phyloP scores from a whole-genome alignment of 2,888 invertebrate species.

The Melipona beecheii region DNA sequence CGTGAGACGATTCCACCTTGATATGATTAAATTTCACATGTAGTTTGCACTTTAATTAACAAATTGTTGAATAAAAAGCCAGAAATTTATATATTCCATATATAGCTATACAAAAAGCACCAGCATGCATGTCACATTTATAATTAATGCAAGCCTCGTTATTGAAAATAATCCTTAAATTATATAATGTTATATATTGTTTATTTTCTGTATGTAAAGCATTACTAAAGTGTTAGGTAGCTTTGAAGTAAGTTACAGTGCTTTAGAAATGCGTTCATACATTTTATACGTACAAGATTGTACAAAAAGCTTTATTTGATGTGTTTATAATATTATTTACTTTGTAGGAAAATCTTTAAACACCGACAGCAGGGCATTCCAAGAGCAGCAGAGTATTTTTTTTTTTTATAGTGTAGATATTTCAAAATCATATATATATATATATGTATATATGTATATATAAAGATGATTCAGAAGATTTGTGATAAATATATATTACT shows the following conservation, averaged over 20 bases:
- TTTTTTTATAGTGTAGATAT: constrained; percentile 50
- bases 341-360: constrained; percentile 62
- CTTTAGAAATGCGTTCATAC: constrained; percentile 60
- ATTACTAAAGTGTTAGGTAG: constrained; percentile 54
- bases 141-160: constrained; percentile 50
- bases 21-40: constrained; percentile 68
- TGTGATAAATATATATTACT: constrained; percentile 48
- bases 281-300: constrained; percentile 54
- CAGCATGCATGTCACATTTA: constrained; percentile 67
- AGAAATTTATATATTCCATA: constrained; percentile 65
- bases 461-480: constrained; percentile 48
- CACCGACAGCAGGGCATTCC: constrained; percentile 51
- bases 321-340: constrained; percentile 61
- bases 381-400: constrained; percentile 59
- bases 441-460: constrained; percentile 46
- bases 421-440: constrained; percentile 50
- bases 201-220: constrained; percentile 57
- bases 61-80: constrained; percentile 45
- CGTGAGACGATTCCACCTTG: constrained; percentile 56
- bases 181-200: constrained; percentile 51
- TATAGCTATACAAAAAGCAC: constrained; percentile 73
- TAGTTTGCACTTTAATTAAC: constrained; percentile 51
- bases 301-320: constrained; percentile 69
- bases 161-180: constrained; percentile 53
- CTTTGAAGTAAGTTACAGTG: constrained; percentile 46